Evolutionary conservation across 2,888 invertebrate genomes (phyloP).

Genomic region (Camponotus fellah): DNA sequence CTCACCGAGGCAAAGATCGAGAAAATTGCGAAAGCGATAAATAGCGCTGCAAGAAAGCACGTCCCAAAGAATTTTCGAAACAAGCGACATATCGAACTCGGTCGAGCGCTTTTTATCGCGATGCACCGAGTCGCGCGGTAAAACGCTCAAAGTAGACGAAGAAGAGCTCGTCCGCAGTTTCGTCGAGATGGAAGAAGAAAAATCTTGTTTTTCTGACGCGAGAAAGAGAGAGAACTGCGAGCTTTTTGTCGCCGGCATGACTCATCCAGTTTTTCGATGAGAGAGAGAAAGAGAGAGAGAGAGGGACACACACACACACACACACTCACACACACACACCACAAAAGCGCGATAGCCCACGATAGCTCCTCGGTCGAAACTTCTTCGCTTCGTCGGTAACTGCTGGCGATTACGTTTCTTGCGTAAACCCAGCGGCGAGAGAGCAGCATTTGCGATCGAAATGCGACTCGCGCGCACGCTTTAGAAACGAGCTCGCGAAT

Average conservation of each 20-base stretch:
- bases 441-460: conserved; percentile 47
- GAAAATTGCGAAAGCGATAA: conserved; percentile 5
- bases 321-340: not conserved
- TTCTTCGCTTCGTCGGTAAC: conserved; percentile 57
- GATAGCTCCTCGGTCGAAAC: conserved; percentile 53
- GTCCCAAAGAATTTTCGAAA: conserved; percentile 37
- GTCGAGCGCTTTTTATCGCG: conserved; percentile 45
- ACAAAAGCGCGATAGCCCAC: conserved; percentile 47
- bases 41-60: conserved; percentile 18
- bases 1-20: not conserved
- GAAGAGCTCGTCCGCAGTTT: conserved; percentile 56
- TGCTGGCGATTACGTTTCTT: conserved; percentile 59
- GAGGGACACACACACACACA: not conserved
- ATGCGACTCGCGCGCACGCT: conserved; percentile 39
- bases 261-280: conserved; percentile 78
- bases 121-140: conserved; percentile 40
- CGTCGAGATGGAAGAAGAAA: conserved; percentile 64
- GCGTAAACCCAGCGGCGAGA: conserved; percentile 52
- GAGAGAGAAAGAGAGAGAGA: conserved; percentile 31
- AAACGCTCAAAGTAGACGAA: conserved; percentile 58
- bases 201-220: conserved; percentile 73
- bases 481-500: conserved; percentile 45
- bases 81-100: conserved; percentile 57
- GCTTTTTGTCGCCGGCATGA: conserved; percentile 74
- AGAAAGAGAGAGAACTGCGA: conserved; percentile 14